phyloP scores from a whole-genome alignment of 2,797 vertebrate species.

The Pseudomugil gertrudae region DNA sequence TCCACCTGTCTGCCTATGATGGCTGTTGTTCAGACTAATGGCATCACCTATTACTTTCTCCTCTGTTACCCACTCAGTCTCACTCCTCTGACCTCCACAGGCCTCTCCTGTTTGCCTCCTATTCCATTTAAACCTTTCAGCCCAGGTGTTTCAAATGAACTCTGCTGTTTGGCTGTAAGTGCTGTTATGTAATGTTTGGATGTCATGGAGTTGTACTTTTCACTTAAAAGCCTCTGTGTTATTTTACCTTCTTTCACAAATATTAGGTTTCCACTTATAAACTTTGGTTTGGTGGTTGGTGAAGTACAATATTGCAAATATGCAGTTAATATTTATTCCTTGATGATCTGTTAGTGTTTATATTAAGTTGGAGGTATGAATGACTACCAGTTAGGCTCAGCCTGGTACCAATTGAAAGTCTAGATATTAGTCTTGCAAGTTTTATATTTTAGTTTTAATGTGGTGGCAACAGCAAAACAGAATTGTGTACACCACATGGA shows the following conservation, averaged over 20 bases:
- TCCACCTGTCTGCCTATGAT: conserved; percentile 20
- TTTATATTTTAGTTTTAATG: too few relatives aligned
- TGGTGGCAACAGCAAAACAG: too few relatives aligned
- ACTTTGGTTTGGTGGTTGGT: not conserved
- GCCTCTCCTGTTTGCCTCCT: conserved; percentile 10
- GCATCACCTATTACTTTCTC: conserved; percentile 2
- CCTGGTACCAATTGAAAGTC: too few relatives aligned
- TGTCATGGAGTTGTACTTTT: conserved; percentile 3
- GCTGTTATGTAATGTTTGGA: not conserved
- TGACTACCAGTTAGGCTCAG: too few relatives aligned
- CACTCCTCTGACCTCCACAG: conserved; percentile 20
- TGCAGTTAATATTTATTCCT: too few relatives aligned
- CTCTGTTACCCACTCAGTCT: conserved; percentile 9
- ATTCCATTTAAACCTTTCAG: conserved; percentile 13
- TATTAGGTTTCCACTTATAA: not conserved
- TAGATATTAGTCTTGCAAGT: too few relatives aligned
- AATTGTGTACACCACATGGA: too few relatives aligned
- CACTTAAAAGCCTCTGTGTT: not conserved
- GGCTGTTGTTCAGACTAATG: conserved; percentile 22
- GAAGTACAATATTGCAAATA: too few relatives aligned
- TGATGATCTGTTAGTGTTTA: too few relatives aligned
- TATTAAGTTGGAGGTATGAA: too few relatives aligned
- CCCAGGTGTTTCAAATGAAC: conserved; percentile 16
- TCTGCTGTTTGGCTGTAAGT: conserved; percentile 1
- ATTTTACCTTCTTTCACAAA: not conserved